Conservation (phyloP, 1,140 invertebrate species). For the Drosophila orosa region DNA sequence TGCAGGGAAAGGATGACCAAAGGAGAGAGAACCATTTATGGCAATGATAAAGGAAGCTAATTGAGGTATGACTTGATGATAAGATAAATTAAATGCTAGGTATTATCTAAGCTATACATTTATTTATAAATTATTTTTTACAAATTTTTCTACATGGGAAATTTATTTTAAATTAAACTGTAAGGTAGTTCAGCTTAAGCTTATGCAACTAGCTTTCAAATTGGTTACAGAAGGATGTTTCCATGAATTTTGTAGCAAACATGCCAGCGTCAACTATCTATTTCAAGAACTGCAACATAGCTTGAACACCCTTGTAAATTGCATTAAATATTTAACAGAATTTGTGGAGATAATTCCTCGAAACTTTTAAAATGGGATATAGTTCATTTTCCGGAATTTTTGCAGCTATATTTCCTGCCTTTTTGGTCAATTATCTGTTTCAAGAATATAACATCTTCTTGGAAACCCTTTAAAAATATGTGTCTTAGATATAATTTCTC, state of each 20-base stretch:
- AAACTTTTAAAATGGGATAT: not conserved
- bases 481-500: not conserved
- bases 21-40: not conserved
- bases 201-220: not conserved
- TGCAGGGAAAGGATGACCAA: no score
- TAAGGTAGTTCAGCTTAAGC: not conserved
- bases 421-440: not conserved
- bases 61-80: slow-evolving; percentile 2
- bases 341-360: not conserved
- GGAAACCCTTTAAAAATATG: not conserved
- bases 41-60: slow-evolving; percentile 21
- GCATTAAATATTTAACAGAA: not conserved
- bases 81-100: not conserved
- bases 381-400: not conserved
- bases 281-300: not conserved
- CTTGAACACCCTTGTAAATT: not conserved
- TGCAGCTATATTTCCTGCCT: not conserved
- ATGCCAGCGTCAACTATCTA: not conserved
- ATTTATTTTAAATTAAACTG: not conserved
- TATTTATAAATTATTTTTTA: not conserved
- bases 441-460: not conserved
- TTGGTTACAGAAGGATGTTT: not conserved
- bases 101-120: not conserved
- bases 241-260: not conserved
- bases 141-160: not conserved